Evolutionary conservation across 2,113 vertebrate species (phyloP), one percentile per base, ranked within the genome.

Genomic region (Typhlomys cinereus): DNA sequence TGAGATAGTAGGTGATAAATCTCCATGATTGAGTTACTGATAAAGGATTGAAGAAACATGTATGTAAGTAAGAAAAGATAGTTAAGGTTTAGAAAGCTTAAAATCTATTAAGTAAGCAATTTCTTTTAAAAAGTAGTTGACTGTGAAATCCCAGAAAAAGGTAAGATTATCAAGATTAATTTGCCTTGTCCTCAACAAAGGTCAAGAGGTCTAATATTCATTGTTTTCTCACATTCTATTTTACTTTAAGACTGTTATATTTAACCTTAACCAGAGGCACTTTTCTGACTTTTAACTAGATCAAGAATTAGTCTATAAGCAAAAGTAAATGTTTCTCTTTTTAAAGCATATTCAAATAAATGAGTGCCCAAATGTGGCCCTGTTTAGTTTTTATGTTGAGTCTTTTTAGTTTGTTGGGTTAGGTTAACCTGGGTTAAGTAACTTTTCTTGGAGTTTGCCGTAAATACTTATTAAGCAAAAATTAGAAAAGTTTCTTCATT

Each of bases 281-380:
- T 93, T 86, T 89, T 74, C 12, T 36, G 25, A 44, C 81, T 92
- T 84, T 84, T 80, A 20, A 61, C n/a, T 14, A 8, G 31, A 44
- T 36, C 23, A 89, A 87, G 54, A 93, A 46, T 74, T 92, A 46
- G 70, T 66, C 27, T 34, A n/a, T 34, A 84, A 70, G 17, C 20
- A 91, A 91, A 91, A 80, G 7, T 80, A 50, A 92, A n/a, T n/a
- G 61, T 80, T 80, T 78, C 11, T 71, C 66, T 81, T 50, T 29
- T 41, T 61, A 70, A 88, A 70, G 34, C 59, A 14, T 57, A 76
- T 95, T 90, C 48, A 48, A 75, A 93, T 52, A 27, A 90, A 81
- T 36, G 4, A 54, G 71, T 50, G 39, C n/a, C 48, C n/a, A 91
- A 67, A 4, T 48, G 8, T 73, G 50, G 73, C 73, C 27, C 4